Conservation (phyloP, 92 coral and sea anemone species). For the Siderastrea radians region DNA sequence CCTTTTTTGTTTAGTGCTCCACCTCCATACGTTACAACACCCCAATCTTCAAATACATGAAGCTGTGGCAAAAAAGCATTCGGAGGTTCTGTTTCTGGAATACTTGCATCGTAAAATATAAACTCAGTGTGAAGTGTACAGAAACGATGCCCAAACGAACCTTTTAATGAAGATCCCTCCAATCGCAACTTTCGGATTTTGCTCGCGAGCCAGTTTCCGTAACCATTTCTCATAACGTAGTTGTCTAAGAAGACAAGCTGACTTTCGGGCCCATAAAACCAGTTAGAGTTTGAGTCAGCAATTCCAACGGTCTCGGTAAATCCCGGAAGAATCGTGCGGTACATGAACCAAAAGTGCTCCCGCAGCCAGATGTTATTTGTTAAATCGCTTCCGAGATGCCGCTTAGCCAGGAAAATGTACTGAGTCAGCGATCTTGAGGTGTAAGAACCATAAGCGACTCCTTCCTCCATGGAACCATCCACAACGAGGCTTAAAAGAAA, state of each 20-base stretch:
- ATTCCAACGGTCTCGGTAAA: conserved; percentile 86
- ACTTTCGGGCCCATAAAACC: conserved; percentile 97
- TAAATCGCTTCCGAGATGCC: conserved; percentile 76
- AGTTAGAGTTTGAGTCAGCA: conserved; percentile 84
- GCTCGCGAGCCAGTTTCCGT: conserved; percentile 91
- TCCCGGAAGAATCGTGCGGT: conserved; percentile 88
- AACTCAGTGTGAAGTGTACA: conserved; percentile 84
- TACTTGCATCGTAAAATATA: conserved; percentile 75
- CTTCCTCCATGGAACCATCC: conserved; percentile 94
- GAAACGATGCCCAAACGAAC: conserved; percentile 31
- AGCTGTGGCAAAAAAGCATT: conserved; percentile 45
- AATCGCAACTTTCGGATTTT: conserved; percentile 54
- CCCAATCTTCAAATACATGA: conserved; percentile 95
- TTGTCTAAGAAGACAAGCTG: conserved; percentile 90
- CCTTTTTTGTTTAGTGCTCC: conserved; percentile 19
- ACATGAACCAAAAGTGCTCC: conserved; percentile 88
- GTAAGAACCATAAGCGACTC: conserved; percentile 92
- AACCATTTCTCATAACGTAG: conserved; percentile 79
- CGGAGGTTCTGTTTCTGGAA: conserved; percentile 52
- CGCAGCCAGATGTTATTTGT: conserved; percentile 79
- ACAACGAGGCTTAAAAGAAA: conserved; percentile 76
- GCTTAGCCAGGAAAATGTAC: conserved; percentile 81
- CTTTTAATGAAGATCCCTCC: neutral
- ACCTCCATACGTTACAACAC: conserved; percentile 81
- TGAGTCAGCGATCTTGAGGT: conserved; percentile 90